A percentile compares a stretch with the other conserved stretches of the same genome.
These are phyloP conservation scores for Camelus bactrianus DNA, from an alignment of 2,113 vertebrate genomes.

Conservation along the genomic window DNA sequence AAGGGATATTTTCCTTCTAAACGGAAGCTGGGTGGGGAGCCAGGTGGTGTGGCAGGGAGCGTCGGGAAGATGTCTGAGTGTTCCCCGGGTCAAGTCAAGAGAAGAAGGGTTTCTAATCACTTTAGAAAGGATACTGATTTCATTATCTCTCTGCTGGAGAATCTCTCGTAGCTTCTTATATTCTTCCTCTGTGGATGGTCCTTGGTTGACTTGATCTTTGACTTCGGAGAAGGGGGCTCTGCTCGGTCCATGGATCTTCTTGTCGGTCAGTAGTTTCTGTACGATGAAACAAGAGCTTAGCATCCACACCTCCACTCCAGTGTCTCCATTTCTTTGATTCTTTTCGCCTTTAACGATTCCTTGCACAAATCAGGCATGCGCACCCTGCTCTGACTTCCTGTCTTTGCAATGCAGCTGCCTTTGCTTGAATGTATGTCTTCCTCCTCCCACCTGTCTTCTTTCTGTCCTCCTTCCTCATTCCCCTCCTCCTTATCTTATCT, in stretches of 20 bases:
- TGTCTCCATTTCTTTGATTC: not conserved
- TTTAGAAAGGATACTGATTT: constrained; percentile 97
- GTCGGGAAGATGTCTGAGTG: not conserved
- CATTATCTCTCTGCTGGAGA: constrained; percentile 93
- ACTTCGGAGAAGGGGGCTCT: constrained; percentile 22
- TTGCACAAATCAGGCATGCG: not conserved
- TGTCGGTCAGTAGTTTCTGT: constrained; percentile 87
- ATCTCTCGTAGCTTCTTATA: constrained; percentile 89
- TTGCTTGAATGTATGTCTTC: rapidly evolving
- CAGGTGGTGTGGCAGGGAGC: not conserved
- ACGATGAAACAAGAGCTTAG: constrained; percentile 15
- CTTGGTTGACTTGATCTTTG: constrained; percentile 53
- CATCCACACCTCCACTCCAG: not conserved
- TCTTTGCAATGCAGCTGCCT: not conserved
- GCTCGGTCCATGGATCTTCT: constrained; percentile 65
- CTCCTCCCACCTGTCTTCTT: not conserved
- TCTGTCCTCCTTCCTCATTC: not conserved
- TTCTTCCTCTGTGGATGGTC: constrained; percentile 78
- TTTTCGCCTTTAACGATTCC: not conserved
- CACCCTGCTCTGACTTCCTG: not conserved
- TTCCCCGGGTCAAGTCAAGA: not conserved
- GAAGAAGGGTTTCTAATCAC: not conserved
- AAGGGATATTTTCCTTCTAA: constrained; percentile 1
- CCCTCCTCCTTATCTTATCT: not conserved
- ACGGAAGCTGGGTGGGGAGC: not conserved